Evolutionary conservation across 2,113 vertebrate species (phyloP).

Genomic region (Pan troglodytes): NHGRI_mPanTro3-v2.1_pri NC_072413.2:98765001-98765500

Average conservation of each 20-base stretch:
- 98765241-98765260: background rate
- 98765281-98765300: background rate
- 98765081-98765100: no score
- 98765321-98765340: background rate
- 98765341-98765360: background rate
- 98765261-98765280: background rate
- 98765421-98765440: background rate
- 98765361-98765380: background rate
- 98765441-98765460: no score
- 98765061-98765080: no score
- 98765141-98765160: background rate
- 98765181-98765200: background rate
- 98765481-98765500: accelerated
- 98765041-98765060: no score
- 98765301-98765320: background rate
- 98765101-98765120: no score
- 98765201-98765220: background rate
- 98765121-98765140: background rate
- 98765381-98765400: background rate
- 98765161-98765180: background rate
- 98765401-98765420: background rate
- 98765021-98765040: no score
- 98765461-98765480: accelerated
- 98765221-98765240: background rate
- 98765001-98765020: no score